Conservation (phyloP, 2,888 invertebrate genomes). For the Melanargia galathea region DNA sequence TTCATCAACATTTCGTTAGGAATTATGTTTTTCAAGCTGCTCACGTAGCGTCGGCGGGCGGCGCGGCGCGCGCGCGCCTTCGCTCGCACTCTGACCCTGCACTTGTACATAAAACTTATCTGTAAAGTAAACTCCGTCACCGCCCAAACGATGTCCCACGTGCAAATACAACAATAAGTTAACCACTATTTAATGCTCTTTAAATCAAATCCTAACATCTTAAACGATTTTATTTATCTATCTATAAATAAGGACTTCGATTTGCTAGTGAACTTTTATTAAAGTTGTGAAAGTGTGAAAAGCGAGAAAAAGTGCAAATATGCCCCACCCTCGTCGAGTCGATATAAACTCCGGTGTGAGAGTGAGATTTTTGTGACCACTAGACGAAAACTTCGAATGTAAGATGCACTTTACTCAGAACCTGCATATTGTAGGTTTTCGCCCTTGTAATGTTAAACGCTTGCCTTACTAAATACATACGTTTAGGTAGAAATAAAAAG, state of each 20-base stretch:
- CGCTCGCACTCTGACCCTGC: conserved; percentile 50
- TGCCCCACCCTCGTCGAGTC: conserved; percentile 59
- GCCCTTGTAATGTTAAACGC: conserved; percentile 43
- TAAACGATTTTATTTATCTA: conserved; percentile 59
- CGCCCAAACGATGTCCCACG: conserved; percentile 59
- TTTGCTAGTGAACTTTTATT: conserved; percentile 73
- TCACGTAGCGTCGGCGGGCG: conserved; percentile 91
- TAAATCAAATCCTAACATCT: conserved; percentile 39
- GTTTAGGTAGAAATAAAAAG: conserved; percentile 32
- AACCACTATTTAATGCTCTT: conserved; percentile 53
- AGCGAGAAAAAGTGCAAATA: conserved; percentile 62
- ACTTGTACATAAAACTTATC: conserved; percentile 58
- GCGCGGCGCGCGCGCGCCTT: conserved; percentile 72
- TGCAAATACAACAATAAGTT: conserved; percentile 52
- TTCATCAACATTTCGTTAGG: conserved; percentile 97
- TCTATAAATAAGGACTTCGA: conserved; percentile 67
- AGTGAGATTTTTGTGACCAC: conserved; percentile 65
- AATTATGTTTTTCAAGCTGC: conserved; percentile 96
- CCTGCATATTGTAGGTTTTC: conserved; percentile 77
- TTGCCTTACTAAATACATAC: conserved; percentile 43
- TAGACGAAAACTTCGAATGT: conserved; percentile 61
- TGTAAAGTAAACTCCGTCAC: conserved; percentile 54
- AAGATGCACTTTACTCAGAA: conserved; percentile 65
- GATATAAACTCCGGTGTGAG: conserved; percentile 61
- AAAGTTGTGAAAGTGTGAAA: conserved; percentile 73